Percentiles rank a stretch among this genome's conserved stretches.
These are phyloP conservation scores for Cryptotermes secundus DNA, from an alignment of 1,140 invertebrate genomes.

Conservation along the genomic window DNA sequence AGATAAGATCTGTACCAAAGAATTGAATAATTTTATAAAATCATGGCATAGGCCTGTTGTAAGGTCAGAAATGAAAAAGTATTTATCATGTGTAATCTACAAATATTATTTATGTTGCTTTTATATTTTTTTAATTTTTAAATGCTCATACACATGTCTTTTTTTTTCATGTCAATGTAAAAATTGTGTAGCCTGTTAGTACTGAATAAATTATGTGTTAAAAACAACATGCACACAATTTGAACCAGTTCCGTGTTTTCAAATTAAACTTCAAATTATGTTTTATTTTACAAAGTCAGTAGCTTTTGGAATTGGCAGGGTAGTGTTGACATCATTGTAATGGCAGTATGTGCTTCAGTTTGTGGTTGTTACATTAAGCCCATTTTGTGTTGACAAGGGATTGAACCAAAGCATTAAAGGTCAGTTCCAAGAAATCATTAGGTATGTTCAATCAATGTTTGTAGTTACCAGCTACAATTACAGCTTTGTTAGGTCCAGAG, in stretches of 20 bases:
- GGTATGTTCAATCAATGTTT: background rate
- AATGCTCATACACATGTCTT: background rate
- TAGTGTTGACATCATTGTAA: background rate
- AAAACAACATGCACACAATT: background rate
- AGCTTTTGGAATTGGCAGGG: background rate
- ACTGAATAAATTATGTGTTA: background rate
- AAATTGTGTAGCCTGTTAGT: background rate
- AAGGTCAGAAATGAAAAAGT: background rate
- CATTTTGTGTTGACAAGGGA: background rate
- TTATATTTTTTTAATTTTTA: slow-evolving; percentile 8
- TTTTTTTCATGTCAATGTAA: background rate
- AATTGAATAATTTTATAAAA: background rate
- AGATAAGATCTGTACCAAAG: background rate
- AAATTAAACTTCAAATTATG: background rate
- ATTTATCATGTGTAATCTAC: background rate
- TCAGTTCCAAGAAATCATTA: background rate
- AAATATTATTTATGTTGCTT: background rate
- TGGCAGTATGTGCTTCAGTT: background rate
- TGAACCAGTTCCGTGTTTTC: background rate
- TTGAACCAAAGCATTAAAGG: background rate
- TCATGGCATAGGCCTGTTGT: background rate
- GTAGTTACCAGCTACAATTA: background rate
- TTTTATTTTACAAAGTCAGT: background rate
- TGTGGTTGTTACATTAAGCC: background rate
- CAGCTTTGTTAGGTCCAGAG: background rate